Base-by-base conservation (phyloP, 2,113 vertebrate genomes). In the Gambusia holbrooki region DNA sequence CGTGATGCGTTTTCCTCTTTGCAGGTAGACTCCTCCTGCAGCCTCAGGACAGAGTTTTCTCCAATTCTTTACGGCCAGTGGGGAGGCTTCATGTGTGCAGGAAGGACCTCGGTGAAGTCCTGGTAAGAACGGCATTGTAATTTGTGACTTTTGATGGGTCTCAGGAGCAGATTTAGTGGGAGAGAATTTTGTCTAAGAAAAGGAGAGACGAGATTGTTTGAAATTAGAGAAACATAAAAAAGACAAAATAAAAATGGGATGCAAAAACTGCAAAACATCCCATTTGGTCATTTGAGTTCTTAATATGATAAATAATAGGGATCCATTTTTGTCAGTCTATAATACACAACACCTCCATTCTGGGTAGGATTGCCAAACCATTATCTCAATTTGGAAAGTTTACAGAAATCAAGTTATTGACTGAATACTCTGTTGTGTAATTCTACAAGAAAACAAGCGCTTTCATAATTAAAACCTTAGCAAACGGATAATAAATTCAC, bases 11-110 rank as follows among this genome's bases (percentile, higher is more conserved):
- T 87, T 75, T 79, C 32, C 66, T 45, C 45, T 78, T 84, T 92
- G 87, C 91, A 99, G 98, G 96, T 80, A 96, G 96, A 80, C 95
- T 94, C 74, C 94, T 96, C 81, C 93, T 99, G 79, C 95, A 96
- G 84, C 95, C 96, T 75, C 93, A 96, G 86, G 97, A 98, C 90
- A 84, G 94, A 86, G 95, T 96, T 62, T 93, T 97, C 81, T 94
- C 96, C 14, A 95, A 96, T 82, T 95, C 95, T 11, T 84, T 96
- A 1, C 94, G 94, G 30, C 86, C 95, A 1, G 94, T 96, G 35
- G 94, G 95, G 87, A 96, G 97, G 66, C 94, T 99, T 78, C 96
- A 96, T 79, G 94, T 96, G 30, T 98, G 95, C 91, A 93, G 94
- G 88, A 98, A 96, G 90, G 96, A 98, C 85, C 90, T 96, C 67